These are phyloP conservation scores for Sebastes fasciatus DNA, from an alignment of 2,113 vertebrate genomes.

Conservation along the genomic window DNA sequence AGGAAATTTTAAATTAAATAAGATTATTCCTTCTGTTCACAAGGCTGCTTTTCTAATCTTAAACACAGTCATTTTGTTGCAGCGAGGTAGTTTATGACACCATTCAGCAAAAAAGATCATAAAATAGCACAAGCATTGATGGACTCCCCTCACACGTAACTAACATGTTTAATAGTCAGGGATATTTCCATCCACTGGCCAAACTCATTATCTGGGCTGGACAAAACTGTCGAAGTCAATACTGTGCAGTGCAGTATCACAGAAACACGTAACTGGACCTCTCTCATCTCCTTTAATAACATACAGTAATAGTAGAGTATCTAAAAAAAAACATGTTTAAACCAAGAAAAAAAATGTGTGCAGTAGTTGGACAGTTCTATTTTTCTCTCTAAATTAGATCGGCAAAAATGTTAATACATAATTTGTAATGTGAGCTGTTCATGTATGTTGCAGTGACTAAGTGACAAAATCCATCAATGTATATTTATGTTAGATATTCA, in stretches of 20 bases:
- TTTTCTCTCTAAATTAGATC: background rate
- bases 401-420: background rate
- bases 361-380: background rate
- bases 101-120: background rate
- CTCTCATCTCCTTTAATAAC: background rate
- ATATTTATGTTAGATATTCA: no score
- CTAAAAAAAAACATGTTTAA: no score
- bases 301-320: background rate
- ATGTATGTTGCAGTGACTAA: background rate
- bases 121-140: constrained; percentile 9
- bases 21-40: background rate
- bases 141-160: constrained; percentile 3
- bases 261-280: background rate
- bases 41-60: background rate
- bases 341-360: background rate
- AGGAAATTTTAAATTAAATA: background rate
- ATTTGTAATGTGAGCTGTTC: background rate
- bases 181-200: constrained; percentile 18
- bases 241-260: background rate
- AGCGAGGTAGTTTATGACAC: background rate
- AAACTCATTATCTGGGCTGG: constrained; percentile 11
- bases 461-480: no score
- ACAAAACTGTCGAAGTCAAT: constrained; percentile 3
- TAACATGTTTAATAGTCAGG: constrained; percentile 15
- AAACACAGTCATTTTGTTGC: background rate